Base-by-base conservation (phyloP, 2,113 vertebrate genomes). In the Clarias magur region DNA sequence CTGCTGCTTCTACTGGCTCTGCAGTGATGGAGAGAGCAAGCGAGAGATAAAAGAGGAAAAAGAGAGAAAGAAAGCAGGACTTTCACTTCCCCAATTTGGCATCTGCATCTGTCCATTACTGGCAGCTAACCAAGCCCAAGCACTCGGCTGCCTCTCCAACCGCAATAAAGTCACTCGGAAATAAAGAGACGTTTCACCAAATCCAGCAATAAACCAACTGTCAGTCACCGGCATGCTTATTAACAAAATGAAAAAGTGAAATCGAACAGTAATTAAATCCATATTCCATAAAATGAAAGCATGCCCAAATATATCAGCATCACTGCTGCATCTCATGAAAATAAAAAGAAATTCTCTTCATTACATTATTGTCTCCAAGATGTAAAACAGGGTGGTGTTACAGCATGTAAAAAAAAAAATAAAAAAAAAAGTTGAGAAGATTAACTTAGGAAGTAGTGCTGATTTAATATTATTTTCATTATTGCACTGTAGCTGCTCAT, bases 41-140 rank as follows among this genome's bases (percentile, higher is more conserved):
- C n/a, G 25, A 56, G 70, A 81, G 80, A 90, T 83, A 90, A 25
- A 76, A 88, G 82, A 85, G 67, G 86, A 57, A 88, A 78, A 72
- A 80, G 83, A 82, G 85, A 57, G 62, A 83, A 68, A 86, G 85
- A 75, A 30, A 84, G 86, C 87, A 82, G 21, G 80, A 90, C 94
- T 97, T 96, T 97, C 96, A 96, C 94, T 97, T 98, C 95, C 96
- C 93, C 91, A 94, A 85, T 95, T 91, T 89, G 86, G 87, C 88
- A 89, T 86, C 89, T 85, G 86, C 91, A 90, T 91, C 92, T 91
- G 89, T 83, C 88, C 91, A 89, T 91, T 90, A 90, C 89, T 92
- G 91, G 90, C 90, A 80, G 79, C 83, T 85, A 79, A 86, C 86
- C 85, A 85, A 84, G 62, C 48, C 60, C 1, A 27, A 72, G 60